A percentile compares a stretch with the other conserved stretches of the same genome.
Evolutionary conservation across 2,888 invertebrate species (phyloP).

Genomic region (Diaperis boleti): DNA sequence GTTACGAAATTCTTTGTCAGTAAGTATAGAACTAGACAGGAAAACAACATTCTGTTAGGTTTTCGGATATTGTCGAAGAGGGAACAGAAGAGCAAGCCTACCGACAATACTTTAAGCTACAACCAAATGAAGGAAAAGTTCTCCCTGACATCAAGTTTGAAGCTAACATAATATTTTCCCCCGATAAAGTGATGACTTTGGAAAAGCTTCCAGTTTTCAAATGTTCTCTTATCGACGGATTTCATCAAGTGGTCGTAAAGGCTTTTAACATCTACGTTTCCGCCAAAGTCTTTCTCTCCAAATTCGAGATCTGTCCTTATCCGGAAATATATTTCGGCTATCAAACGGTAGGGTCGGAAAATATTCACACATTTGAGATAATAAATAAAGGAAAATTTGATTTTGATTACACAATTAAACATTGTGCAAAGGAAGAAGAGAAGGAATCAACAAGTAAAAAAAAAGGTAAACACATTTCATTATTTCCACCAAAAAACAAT

Average conservation of each 20-base stretch:
- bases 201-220: constrained; percentile 55
- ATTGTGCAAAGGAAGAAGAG: neutral
- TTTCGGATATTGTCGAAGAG: constrained; percentile 45
- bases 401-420: constrained; percentile 57
- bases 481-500: no score
- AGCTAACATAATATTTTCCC: constrained; percentile 51
- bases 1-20: constrained; percentile 60
- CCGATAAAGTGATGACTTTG: constrained; percentile 53
- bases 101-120: constrained; percentile 46
- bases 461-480: no score
- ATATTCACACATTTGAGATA: constrained; percentile 69
- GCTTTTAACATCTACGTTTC: constrained; percentile 54
- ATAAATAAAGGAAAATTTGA: constrained; percentile 74
- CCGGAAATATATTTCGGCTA: constrained; percentile 73
- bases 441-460: constrained; percentile 9
- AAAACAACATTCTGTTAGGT: constrained; percentile 41
- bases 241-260: constrained; percentile 53
- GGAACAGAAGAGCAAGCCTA: constrained; percentile 18
- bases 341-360: constrained; percentile 68
- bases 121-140: constrained; percentile 40
- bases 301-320: constrained; percentile 70
- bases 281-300: constrained; percentile 58
- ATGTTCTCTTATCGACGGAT: constrained; percentile 55
- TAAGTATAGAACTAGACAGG: constrained; percentile 34
- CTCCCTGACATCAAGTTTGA: constrained; percentile 44